Base-by-base conservation (phyloP, 2,797 vertebrate genomes). In the Rhyacichthys aspro region DNA sequence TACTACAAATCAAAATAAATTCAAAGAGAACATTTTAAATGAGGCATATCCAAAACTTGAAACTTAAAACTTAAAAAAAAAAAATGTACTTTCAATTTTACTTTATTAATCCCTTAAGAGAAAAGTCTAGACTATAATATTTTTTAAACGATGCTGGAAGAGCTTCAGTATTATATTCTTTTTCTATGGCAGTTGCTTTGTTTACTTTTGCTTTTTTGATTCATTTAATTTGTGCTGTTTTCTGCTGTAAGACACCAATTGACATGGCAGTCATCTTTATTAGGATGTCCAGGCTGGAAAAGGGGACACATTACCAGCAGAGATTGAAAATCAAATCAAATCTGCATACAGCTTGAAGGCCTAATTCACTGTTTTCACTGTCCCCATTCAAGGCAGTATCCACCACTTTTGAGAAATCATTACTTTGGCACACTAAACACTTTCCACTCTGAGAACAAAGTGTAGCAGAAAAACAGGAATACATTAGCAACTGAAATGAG, bases 401-500 rank as follows among this genome's bases (percentile, higher is more conserved):
- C 86, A 88, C 71, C 77, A 76, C 80, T 83, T 82, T 83, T 83
- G 79, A 75, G 72, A 82, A 90, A 86, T 86, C 81, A 89, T 86
- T 87, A 78, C 80, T 78, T 70, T 62, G 71, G 78, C 74, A 74
- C 78, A 73, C 75, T 80, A 82, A 89, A 88, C 86, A 84, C 72
- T 88, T 87, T 81, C 67, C 75, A 69, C 46, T 67, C 76, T 1
- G 59, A 82, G 84, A 90, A 88, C 86, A 87, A 90, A 88, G 83
- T 67, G 41, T 70, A 71, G 63, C 54, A 58, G 55, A 54, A 60
- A 63, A 81, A 85, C 58, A 38, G 64, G 84, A 86, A 85, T 82
- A 83, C 78, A 91, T 89, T 85, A 90, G 84, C 88, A 89, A 73
- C 72, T n/a, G 43, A 89, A 90, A 90, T 88, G 79, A 87, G 85